Evolutionary conservation across 2,113 vertebrate genomes (phyloP), one percentile per base, ranked within the genome.

Genomic region (Cynocephalus volans): DNA sequence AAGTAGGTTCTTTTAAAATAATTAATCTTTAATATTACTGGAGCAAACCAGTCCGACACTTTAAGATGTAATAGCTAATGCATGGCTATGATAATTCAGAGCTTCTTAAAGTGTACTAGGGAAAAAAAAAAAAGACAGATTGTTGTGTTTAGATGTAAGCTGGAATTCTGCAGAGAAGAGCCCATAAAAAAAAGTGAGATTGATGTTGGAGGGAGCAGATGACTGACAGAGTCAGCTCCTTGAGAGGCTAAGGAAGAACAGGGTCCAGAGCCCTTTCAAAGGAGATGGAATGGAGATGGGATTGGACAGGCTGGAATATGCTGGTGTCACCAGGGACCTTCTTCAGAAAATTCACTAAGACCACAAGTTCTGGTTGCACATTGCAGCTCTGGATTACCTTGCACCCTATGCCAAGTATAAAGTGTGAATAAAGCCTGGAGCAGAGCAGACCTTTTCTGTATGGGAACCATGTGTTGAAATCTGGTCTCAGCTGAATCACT

Each of bases 301-400:
- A n/a, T 7, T 26, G 58, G 14, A 62, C 18, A 33, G 19, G 36
- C 41, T 91, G 65, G 64, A 80, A 41, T 4, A 41, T 41, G 41
- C 98, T 99, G 50, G 97, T 99, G 64, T 99, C 99, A 0, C 98
- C 98, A 23, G 99, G 99, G 8, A 99, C 99, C 5, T 99, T 99
- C 98, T 99, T 99, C 28, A 99, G 99, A 4, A 99, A 99, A 96
- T 99, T 99, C 98, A 99, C 99, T 17, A 99, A 99, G 97, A 99
- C 99, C 0, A 94, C 6, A 99, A 99, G 97, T 99, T 99, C 95
- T 99, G 99, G 4, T 98, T 99, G 69, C 99, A 99, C 23, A 97
- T 99, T 93, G 99, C 99, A 0, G 99, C 99, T 28, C 97, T 99
- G 92, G 99, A 99, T 21, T 99, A 99, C 21, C 98, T 99, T 0